Percentiles rank a stretch among this genome's conserved stretches.
These are phyloP conservation scores for Eupithecia subumbrata DNA, from an alignment of 2,888 invertebrate species.

Conservation along the genomic window DNA sequence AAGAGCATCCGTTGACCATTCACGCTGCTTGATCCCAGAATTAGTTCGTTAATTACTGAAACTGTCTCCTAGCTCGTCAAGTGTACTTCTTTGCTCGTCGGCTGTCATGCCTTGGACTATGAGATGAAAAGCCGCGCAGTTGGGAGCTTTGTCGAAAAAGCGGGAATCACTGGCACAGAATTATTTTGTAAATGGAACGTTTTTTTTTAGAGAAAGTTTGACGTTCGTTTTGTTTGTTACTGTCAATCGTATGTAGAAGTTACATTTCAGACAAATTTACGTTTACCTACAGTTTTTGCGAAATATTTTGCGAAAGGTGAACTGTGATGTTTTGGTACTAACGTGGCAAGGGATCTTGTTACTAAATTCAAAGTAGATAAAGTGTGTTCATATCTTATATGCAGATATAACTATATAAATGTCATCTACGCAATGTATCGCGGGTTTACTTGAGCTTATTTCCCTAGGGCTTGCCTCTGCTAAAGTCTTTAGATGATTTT, in stretches of 20 bases:
- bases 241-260: slow-evolving; percentile 13
- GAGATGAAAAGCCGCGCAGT: slow-evolving; percentile 35
- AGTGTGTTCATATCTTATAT: neutral
- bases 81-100: slow-evolving; percentile 40
- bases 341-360: neutral
- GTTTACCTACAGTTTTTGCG: neutral
- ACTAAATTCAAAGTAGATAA: neutral
- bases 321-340: neutral
- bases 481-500: slow-evolving; percentile 45
- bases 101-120: slow-evolving; percentile 32
- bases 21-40: slow-evolving; percentile 74
- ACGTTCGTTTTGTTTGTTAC: slow-evolving; percentile 11
- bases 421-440: slow-evolving; percentile 39
- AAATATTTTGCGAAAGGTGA: no score
- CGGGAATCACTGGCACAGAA: slow-evolving; percentile 24
- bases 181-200: slow-evolving; percentile 29
- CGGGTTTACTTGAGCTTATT: slow-evolving; percentile 57
- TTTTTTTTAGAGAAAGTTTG: slow-evolving; percentile 24
- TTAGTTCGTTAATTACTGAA: slow-evolving; percentile 73
- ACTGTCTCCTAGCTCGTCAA: slow-evolving; percentile 57
- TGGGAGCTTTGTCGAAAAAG: slow-evolving; percentile 32
- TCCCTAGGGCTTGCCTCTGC: slow-evolving; percentile 58
- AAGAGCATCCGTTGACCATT: slow-evolving; percentile 75
- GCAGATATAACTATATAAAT: slow-evolving; percentile 20
- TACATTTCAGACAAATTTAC: neutral